Conservation (phyloP, 2,113 vertebrate species). For the Athene cunicularia region DNA sequence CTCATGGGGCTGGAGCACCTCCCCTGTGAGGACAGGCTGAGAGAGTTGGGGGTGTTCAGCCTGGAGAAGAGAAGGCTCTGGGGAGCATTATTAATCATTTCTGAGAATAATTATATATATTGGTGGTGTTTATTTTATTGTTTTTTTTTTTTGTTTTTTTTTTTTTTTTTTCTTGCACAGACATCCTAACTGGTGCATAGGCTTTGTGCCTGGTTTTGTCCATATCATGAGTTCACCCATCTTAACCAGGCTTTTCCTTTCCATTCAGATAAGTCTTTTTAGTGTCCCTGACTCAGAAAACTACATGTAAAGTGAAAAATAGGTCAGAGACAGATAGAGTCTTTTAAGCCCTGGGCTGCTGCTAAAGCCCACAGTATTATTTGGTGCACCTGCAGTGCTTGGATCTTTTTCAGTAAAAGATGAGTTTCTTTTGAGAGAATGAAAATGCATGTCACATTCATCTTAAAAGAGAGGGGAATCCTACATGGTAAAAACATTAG, state of each 20-base stretch:
- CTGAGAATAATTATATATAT: background rate
- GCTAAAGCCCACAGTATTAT: background rate
- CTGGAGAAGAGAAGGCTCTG: no score
- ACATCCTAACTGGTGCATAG: background rate
- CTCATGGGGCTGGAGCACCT: no score
- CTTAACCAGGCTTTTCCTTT: background rate
- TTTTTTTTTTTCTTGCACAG: background rate
- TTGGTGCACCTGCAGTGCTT: background rate
- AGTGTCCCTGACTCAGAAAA: background rate
- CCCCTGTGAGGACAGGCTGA: no score
- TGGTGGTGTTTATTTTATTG: background rate
- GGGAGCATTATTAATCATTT: background rate
- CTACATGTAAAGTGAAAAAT: background rate
- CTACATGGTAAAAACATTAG: background rate
- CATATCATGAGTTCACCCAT: background rate
- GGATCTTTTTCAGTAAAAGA: background rate
- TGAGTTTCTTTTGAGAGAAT: background rate
- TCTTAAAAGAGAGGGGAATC: background rate
- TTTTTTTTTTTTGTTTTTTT: background rate
- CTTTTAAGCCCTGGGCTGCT: background rate
- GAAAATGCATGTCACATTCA: background rate
- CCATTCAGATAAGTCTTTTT: background rate
- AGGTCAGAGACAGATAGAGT: background rate
- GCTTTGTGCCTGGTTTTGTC: background rate
- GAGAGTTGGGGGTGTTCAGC: no score